phyloP scores from a whole-genome alignment of 2,797 vertebrate species.

The Lycodopsis pacificus region DNA sequence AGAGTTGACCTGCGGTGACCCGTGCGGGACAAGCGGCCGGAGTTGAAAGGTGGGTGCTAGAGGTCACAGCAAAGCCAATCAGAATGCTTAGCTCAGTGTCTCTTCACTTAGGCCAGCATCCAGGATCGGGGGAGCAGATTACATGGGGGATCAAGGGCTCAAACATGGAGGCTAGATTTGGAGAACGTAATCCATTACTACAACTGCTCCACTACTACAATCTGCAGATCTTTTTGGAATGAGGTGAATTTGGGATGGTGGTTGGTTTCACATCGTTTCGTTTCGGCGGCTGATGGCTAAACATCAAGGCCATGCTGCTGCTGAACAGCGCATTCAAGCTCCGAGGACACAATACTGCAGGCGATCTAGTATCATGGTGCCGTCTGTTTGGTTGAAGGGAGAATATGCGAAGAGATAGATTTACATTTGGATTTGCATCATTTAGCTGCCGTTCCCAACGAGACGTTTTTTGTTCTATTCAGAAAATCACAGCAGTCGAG shows the following conservation, averaged over 20 bases:
- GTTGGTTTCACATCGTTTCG: slow-evolving; percentile 28
- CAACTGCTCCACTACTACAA: slow-evolving; percentile 7
- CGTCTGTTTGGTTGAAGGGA: slow-evolving; percentile 11
- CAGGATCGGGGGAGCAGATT: slow-evolving; percentile 48
- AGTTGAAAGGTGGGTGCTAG: slow-evolving; percentile 40
- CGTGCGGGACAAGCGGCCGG: slow-evolving; percentile 32
- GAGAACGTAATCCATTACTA: slow-evolving; percentile 49
- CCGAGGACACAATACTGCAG: slow-evolving; percentile 3
- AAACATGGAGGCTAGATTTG: slow-evolving; percentile 51
- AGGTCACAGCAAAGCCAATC: slow-evolving; percentile 67
- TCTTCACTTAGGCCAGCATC: slow-evolving; percentile 26
- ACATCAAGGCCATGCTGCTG: slow-evolving; percentile 1
- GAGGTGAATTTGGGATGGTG: not conserved
- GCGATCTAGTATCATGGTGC: not conserved
- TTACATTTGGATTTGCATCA: slow-evolving; percentile 10
- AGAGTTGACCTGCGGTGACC: slow-evolving; percentile 66
- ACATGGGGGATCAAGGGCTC: slow-evolving; percentile 59
- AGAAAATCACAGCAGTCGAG: slow-evolving; percentile 5
- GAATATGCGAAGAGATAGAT: slow-evolving; percentile 26
- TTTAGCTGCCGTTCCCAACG: slow-evolving; percentile 1
- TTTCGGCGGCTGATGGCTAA: not conserved
- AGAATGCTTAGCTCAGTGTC: slow-evolving; percentile 46
- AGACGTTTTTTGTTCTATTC: slow-evolving; percentile 17
- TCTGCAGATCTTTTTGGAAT: slow-evolving; percentile 26
- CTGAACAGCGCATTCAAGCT: not conserved